phyloP scores from a whole-genome alignment of 2,888 invertebrate species.

The Andrena dorsata region DNA sequence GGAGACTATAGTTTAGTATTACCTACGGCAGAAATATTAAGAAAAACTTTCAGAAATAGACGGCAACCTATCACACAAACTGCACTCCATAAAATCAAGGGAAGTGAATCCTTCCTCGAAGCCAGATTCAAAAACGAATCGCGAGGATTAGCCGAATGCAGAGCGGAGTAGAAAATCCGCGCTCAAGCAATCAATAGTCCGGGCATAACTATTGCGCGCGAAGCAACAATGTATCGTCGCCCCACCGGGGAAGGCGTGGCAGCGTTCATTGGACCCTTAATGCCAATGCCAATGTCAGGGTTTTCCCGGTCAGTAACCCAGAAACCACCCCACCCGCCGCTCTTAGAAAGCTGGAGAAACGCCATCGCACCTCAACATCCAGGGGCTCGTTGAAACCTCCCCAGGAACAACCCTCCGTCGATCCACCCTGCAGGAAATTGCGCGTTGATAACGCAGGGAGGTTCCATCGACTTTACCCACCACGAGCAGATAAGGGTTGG shows the following conservation, averaged over 20 bases:
- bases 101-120: not conserved
- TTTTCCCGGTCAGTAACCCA: constrained; percentile 74
- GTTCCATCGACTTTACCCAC: constrained; percentile 31
- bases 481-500: constrained; percentile 24
- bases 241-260: constrained; percentile 77
- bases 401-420: not conserved
- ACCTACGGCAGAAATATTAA: too few relatives aligned
- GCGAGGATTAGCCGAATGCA: not conserved
- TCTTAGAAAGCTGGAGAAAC: not conserved
- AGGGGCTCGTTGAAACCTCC: not conserved
- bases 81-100: not conserved
- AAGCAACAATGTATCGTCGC: constrained; percentile 67
- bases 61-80: not conserved
- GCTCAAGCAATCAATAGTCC: constrained; percentile 53
- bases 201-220: constrained; percentile 65
- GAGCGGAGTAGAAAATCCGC: constrained; percentile 19
- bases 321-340: constrained; percentile 42
- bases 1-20: too few relatives aligned
- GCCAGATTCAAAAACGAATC: not conserved
- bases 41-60: not conserved
- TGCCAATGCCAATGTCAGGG: constrained; percentile 83
- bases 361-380: not conserved
- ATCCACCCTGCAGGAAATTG: constrained; percentile 7
- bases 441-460: constrained; percentile 30
- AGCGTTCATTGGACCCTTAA: constrained; percentile 77